Percentiles rank a stretch among this genome's conserved stretches.
These are phyloP conservation scores for Strigamia maritima DNA, from an alignment of 2,888 invertebrate species.

Conservation along the genomic window DNA sequence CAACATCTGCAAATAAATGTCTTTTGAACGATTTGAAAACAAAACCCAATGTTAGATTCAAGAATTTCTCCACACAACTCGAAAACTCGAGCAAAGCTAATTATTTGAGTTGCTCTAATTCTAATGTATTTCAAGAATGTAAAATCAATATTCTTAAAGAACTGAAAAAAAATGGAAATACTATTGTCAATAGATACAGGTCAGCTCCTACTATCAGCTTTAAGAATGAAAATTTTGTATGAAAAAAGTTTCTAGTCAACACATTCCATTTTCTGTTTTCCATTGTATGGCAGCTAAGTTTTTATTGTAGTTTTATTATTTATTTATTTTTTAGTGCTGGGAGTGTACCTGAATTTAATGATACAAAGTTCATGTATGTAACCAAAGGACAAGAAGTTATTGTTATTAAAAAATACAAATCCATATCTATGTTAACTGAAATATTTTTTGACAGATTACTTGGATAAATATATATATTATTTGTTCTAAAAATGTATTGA, in stretches of 20 bases:
- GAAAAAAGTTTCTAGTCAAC: not conserved
- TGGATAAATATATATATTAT: no score
- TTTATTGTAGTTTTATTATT: no score
- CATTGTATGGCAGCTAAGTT: not conserved
- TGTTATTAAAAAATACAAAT: no score
- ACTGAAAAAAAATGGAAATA: slow-evolving; percentile 43
- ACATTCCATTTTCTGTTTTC: not conserved
- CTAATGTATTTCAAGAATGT: slow-evolving; percentile 45
- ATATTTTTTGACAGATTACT: no score
- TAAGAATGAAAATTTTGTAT: slow-evolving; percentile 39
- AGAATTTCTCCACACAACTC: not conserved
- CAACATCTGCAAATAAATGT: slow-evolving; percentile 41
- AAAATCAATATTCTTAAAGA: slow-evolving; percentile 45
- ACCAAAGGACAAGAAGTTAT: no score
- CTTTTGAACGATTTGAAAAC: slow-evolving; percentile 44
- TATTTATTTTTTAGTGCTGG: no score
- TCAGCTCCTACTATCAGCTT: slow-evolving; percentile 62
- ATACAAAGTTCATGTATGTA: no score
- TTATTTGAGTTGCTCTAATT: slow-evolving; percentile 45
- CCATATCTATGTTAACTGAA: no score
- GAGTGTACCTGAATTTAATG: no score
- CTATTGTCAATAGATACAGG: slow-evolving; percentile 52
- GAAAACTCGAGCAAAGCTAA: slow-evolving; percentile 40
- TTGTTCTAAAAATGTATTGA: no score
- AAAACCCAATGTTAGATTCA: slow-evolving; percentile 41